Conservation (phyloP, 2,797 vertebrate genomes). For the Sphenopsis melanotis region DNA sequence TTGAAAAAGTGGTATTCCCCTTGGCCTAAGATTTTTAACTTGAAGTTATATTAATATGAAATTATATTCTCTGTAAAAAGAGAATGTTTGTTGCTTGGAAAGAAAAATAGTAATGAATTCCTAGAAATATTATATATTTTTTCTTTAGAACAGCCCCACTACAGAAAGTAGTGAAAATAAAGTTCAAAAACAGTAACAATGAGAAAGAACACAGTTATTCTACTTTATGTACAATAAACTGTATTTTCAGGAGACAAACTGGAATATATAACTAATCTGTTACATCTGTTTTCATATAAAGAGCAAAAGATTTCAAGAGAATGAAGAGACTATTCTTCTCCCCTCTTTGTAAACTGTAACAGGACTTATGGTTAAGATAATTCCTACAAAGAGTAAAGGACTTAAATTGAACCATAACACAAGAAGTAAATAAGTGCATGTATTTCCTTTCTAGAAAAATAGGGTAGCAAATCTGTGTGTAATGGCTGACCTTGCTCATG, state of each 20-base stretch:
- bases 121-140: neutral
- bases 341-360: neutral
- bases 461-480: neutral
- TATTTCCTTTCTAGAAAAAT: neutral
- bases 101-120: neutral
- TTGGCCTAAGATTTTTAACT: neutral
- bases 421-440: neutral
- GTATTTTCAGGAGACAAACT: neutral
- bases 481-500: neutral
- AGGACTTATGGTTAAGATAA: neutral
- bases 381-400: neutral
- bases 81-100: neutral
- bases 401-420: neutral
- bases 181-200: neutral
- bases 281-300: neutral
- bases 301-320: neutral
- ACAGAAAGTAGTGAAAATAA: neutral
- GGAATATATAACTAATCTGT: neutral
- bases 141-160: neutral
- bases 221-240: neutral
- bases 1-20: accelerated
- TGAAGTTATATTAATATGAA: neutral
- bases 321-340: neutral
- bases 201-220: neutral
- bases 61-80: neutral